Conservation (phyloP, 1,140 invertebrate species). For the Lucilia sericata region DNA sequence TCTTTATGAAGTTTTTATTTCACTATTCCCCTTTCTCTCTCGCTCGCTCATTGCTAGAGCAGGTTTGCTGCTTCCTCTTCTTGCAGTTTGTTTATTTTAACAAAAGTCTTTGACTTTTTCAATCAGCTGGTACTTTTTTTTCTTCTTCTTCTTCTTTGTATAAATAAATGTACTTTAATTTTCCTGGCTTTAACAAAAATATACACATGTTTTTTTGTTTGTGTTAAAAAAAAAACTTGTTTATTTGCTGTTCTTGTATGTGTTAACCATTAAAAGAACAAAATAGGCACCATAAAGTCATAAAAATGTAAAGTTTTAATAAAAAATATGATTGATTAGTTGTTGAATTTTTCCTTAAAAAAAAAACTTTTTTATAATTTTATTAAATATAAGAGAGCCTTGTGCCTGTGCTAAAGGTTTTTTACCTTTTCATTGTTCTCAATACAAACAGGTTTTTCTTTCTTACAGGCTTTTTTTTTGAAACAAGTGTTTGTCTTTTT, state of each 20-base stretch:
- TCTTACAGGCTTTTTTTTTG: no score
- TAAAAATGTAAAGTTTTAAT: no score
- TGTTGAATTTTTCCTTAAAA: neutral
- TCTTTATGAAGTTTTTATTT: neutral
- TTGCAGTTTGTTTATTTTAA: neutral
- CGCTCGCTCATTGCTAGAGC: no score
- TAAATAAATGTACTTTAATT: neutral
- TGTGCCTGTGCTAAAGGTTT: neutral
- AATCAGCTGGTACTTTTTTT: slow-evolving; percentile 6
- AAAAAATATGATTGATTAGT: slow-evolving; percentile 24
- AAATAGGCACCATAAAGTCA: no score
- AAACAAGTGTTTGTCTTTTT: no score
- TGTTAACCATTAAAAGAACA: neutral
- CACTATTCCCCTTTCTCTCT: neutral
- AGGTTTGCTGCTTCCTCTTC: neutral
- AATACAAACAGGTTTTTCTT: neutral
- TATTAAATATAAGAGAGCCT: no score
- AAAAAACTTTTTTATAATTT: neutral
- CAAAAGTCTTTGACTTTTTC: slow-evolving; percentile 1
- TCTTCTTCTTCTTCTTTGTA: neutral
- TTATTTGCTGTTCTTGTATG: neutral
- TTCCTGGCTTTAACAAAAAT: neutral
- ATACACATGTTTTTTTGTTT: neutral
- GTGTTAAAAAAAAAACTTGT: neutral
- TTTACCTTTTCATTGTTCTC: neutral